Evolutionary conservation across 2,888 invertebrate genomes (phyloP).

Genomic region (Tetropium fuscum): DNA sequence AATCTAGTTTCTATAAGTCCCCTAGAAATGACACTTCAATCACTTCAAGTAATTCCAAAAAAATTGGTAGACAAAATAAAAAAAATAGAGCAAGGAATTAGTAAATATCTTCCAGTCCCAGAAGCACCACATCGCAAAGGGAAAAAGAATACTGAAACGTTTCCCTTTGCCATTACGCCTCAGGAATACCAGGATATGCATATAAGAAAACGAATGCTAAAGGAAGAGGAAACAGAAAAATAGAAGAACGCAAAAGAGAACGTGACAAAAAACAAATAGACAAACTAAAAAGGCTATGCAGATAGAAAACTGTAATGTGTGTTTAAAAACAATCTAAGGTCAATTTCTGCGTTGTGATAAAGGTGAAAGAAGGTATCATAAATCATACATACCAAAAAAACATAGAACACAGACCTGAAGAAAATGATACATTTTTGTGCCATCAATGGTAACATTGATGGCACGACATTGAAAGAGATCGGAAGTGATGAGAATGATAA

Average conservation of each 20-base stretch:
- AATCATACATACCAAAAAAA: conserved; percentile 6
- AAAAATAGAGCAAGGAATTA: background rate
- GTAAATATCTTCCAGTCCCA: background rate
- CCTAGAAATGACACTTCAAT: background rate
- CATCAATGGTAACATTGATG: conserved; percentile 3
- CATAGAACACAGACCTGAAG: background rate
- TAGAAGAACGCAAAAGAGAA: conserved; percentile 1
- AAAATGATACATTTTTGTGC: conserved; percentile 3
- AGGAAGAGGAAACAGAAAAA: background rate
- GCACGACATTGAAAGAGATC: conserved; percentile 1
- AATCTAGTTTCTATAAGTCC: conserved; percentile 2
- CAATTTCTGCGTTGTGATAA: conserved; percentile 5
- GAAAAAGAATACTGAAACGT: conserved; percentile 3
- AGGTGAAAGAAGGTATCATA: conserved; percentile 2
- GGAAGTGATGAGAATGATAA: background rate
- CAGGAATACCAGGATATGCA: background rate
- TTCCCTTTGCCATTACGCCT: background rate
- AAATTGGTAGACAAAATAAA: background rate
- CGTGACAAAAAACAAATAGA: conserved; percentile 6
- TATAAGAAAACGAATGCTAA: conserved; percentile 3
- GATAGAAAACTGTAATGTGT: background rate
- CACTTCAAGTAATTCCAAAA: background rate
- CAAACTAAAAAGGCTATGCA: conserved; percentile 1
- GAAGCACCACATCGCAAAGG: conserved; percentile 5
- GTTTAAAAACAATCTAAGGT: background rate